phyloP scores from a whole-genome alignment of 1,140 invertebrate species.

The Cecropterus lyciades region DNA sequence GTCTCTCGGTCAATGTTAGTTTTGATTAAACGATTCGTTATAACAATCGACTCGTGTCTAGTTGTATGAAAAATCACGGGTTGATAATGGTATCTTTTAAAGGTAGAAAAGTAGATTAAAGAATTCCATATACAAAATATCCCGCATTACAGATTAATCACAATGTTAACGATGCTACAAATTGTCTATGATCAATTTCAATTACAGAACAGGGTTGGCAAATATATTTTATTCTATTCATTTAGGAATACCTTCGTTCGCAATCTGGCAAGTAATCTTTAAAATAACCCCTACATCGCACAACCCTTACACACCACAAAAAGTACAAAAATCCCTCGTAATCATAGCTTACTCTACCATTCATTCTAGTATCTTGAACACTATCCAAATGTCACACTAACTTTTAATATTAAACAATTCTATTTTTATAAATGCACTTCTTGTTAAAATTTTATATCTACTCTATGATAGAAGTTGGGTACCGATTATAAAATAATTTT shows the following conservation, averaged over 20 bases:
- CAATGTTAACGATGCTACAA: constrained; percentile 20
- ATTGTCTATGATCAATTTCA: constrained; percentile 8
- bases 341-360: constrained; percentile 56
- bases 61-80: too few relatives aligned
- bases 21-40: too few relatives aligned
- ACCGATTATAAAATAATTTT: constrained; percentile 27
- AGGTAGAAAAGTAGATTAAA: too few relatives aligned
- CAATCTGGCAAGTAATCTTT: constrained; percentile 25
- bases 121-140: constrained; percentile 3
- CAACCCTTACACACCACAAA: constrained; percentile 73
- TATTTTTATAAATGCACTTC: constrained; percentile 83
- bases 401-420: constrained; percentile 75
- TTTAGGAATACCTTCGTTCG: constrained; percentile 2
- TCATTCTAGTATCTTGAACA: constrained; percentile 70
- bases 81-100: too few relatives aligned
- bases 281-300: constrained; percentile 9
- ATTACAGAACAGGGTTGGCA: constrained; percentile 59
- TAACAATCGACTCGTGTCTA: too few relatives aligned
- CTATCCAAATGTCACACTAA: constrained; percentile 70
- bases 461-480: constrained; percentile 55
- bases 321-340: constrained; percentile 76
- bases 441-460: constrained; percentile 71
- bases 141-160: neutral
- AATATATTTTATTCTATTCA: constrained; percentile 23
- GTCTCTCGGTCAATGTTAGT: too few relatives aligned